Evolutionary conservation across 2,797 vertebrate species (phyloP), one percentile per base, ranked within the genome.

Genomic region (Macropodus opercularis): DNA sequence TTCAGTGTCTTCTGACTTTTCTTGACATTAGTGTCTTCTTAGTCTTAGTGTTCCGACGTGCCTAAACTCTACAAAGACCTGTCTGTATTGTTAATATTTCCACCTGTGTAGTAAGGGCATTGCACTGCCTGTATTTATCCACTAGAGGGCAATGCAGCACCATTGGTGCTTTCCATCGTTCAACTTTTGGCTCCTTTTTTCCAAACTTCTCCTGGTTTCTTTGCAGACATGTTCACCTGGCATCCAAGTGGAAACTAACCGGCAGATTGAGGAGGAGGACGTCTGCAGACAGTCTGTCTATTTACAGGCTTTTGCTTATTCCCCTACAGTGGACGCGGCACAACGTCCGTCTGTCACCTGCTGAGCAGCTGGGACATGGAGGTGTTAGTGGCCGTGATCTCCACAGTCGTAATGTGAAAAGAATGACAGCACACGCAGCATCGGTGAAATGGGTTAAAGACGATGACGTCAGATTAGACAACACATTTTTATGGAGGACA

Each of bases 121-220:
- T 72, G 60, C 34, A 64, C 43, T 51, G 50, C 8, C 6, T 18
- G 0, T 11, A 2, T 51, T 26, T 62, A 2, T 24, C 64, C 85
- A 85, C 54, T 52, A 84, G 88, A 72, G 61, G 63, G 68, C 70
- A 83, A 72, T 46, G 27, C 27, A 3, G 9, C 14, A 23, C 63
- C 29, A 48, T 21, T 10, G 22, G 5, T 50, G 0, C 15, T 5
- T 21, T 18, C n/a, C 19, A 11, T 6, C 8, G 27, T 48, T 43
- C 29, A 11, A 6, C 34, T 12, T 4, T 11, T 12, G 31, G 57
- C 38, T 21, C 2, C 17, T 34, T 7, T 5, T 1, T 23, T 60
- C 34, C 38, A 43, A 50, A 72, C 36, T 40, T 68, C 31, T 60
- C 41, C 41, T 26, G 32, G 13, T 51, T 47, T 17, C 58, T 73